Percentiles rank a stretch among this genome's conserved stretches.
phyloP scores from a whole-genome alignment of 2,888 invertebrate genomes.

The Stegophylla sp. region DNA sequence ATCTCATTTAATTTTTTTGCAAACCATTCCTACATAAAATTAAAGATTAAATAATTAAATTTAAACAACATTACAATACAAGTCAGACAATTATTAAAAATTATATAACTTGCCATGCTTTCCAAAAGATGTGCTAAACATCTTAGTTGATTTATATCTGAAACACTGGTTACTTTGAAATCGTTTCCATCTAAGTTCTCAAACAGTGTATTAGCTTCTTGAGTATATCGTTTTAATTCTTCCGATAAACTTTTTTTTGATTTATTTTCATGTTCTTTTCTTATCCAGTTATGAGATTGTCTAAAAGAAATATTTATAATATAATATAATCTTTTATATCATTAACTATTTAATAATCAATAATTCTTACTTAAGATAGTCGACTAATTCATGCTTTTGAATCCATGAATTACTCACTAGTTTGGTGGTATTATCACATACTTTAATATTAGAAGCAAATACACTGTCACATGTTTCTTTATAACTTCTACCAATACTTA shows the following conservation, averaged over 20 bases:
- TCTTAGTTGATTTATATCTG: constrained; percentile 81
- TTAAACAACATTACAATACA: background rate
- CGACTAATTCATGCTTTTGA: constrained; percentile 91
- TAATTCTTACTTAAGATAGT: constrained; percentile 80
- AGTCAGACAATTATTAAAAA: background rate
- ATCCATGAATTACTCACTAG: constrained; percentile 88
- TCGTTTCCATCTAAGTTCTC: constrained; percentile 89
- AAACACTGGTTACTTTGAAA: constrained; percentile 81
- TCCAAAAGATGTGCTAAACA: constrained; percentile 90
- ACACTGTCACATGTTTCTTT: constrained; percentile 77
- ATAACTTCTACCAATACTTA: constrained; percentile 76
- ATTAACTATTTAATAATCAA: background rate
- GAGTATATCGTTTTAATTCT: constrained; percentile 38
- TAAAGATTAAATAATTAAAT: background rate
- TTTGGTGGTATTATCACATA: constrained; percentile 78
- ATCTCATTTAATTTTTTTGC: constrained; percentile 62
- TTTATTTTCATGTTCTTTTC: constrained; percentile 66
- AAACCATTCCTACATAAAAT: constrained; percentile 45
- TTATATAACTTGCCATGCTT: constrained; percentile 73
- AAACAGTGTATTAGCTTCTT: constrained; percentile 91
- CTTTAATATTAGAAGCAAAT: constrained; percentile 78
- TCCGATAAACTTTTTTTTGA: constrained; percentile 36
- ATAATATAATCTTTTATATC: background rate
- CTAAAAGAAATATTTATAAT: constrained; percentile 64
- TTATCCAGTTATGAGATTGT: constrained; percentile 80